Evolutionary conservation across 2,113 vertebrate genomes (phyloP), one percentile per base, ranked within the genome.

Genomic region (Rhabdomys dilectus): DNA sequence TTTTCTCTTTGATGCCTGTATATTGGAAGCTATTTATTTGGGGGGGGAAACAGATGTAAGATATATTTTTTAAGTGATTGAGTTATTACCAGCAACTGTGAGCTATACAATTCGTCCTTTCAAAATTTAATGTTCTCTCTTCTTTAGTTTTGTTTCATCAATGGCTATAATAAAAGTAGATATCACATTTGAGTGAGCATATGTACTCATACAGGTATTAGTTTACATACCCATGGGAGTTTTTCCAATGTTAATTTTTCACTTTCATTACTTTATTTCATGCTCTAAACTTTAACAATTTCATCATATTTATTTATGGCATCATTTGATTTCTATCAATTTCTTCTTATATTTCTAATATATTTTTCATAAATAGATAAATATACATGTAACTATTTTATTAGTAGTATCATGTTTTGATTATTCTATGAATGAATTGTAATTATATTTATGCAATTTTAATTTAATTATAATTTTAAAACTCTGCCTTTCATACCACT

Each of bases 201-300:
- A 56, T 82, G 12, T 60, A 60, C 22, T 39, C 6, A 26, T 24
- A 58, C 13, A 82, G 58, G 36, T 58, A 26, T 82, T n/a, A 24
- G 34, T n/a, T 39, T 15, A 53, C 11, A 45, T 45, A 34, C 6
- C 4, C 2, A 62, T 10, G 17, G 24, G 8, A 66, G 48, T 56
- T 75, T 58, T 73, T 91, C 9, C 9, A 60, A 0, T 85, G 2
- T 4, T 72, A 81, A 21, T 56, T 84, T 95, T 93, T 94, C 34
- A 81, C 13, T 64, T 91, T 86, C 9, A 53, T 94, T 96, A 72
- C 22, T 70, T 95, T 60, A 89, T 96, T 97, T 96, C 53, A 22
- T 85, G 8, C 0, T 53, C 95, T 93, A 93, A 78, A 0, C 13
- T 7, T 91, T 82, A 90, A 68, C 84, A 89, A 68, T 95, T 94